Evolutionary conservation across 1,140 invertebrate genomes (phyloP).

Genomic region (Halictus rubicundus): DNA sequence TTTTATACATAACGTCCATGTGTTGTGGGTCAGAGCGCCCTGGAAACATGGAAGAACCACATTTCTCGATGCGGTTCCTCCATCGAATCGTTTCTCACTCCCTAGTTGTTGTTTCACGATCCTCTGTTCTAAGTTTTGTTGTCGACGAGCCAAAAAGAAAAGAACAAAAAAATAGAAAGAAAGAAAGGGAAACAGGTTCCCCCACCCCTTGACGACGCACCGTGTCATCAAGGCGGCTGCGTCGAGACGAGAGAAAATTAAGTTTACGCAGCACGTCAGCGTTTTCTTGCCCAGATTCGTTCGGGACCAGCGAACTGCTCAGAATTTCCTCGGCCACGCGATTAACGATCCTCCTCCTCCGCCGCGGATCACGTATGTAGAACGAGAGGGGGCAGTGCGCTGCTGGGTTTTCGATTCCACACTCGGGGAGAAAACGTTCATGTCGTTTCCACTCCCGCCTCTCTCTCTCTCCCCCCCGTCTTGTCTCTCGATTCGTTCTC

Average conservation of each 20-base stretch:
- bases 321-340: conserved; percentile 1
- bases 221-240: conserved; percentile 71
- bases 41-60: conserved; percentile 53
- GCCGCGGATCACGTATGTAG: not conserved
- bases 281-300: conserved; percentile 48
- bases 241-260: conserved; percentile 17
- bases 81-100: conserved; percentile 35
- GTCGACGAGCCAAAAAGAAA: too few species aligned
- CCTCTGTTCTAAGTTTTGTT: too few species aligned
- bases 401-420: conserved; percentile 2
- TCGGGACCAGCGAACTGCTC: conserved; percentile 41
- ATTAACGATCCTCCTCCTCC: not conserved
- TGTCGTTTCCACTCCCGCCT: too few species aligned
- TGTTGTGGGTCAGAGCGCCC: conserved; percentile 81
- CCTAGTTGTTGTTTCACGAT: conserved; percentile 65
- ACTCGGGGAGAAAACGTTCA: not conserved
- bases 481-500: too few species aligned
- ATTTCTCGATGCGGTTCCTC: conserved; percentile 48
- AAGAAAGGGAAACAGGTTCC: conserved; percentile 33
- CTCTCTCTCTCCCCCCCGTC: too few species aligned
- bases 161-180: too few species aligned
- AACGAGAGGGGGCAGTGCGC: not conserved
- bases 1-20: conserved; percentile 77
- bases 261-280: conserved; percentile 57
- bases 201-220: conserved; percentile 76